Base-by-base conservation (phyloP, 2,888 invertebrate genomes). In the Hesperia comma region DNA sequence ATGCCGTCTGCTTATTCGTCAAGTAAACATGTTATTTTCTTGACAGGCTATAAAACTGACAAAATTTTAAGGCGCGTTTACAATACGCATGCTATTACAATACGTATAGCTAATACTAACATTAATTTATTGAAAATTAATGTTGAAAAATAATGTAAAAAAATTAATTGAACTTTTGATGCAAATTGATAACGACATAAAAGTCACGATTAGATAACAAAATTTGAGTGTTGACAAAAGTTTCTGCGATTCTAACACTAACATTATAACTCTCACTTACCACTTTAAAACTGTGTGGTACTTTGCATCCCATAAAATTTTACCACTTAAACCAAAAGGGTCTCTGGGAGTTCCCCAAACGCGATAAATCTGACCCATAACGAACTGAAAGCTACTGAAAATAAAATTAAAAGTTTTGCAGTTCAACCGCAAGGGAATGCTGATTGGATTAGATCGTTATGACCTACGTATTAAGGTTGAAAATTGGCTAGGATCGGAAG, bases 321-420 rank as follows among this genome's bases (percentile, higher is more conserved):
- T 53, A 40, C 49, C 17, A 33, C 40, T 40, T 10, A 21, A 26
- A 46, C 61, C 8, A 19, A 49, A 19, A 10, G 15, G 49, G 17
- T 19, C 61, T 8, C 2, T 15, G 10, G 37, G 37, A n/a, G 17
- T 21, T 40, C 51, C 14, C 51, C 7, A 61, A 41, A 53, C 40
- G 26, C 51, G 61, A 61, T 61, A 61, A 62, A 62, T 62, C 41
- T 26, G 40, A 54, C 61, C 61, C 61, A 54, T 32, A 62, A 54
- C 54, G 41, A 62, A 62, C 53, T 61, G 61, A 62, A 32, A 53
- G 54, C 41, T 32, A 32, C 61, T 62, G 61, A 54, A 61, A 62
- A 62, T 62, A 62, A 62, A 62, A 54, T 62, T 62, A 62, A 54
- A 62, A 62, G 61, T 62, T 54, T 43, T 54, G 21, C 61, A 41